phyloP scores from a whole-genome alignment of 2,797 vertebrate genomes.

The Kryptopterus vitreolus region DNA sequence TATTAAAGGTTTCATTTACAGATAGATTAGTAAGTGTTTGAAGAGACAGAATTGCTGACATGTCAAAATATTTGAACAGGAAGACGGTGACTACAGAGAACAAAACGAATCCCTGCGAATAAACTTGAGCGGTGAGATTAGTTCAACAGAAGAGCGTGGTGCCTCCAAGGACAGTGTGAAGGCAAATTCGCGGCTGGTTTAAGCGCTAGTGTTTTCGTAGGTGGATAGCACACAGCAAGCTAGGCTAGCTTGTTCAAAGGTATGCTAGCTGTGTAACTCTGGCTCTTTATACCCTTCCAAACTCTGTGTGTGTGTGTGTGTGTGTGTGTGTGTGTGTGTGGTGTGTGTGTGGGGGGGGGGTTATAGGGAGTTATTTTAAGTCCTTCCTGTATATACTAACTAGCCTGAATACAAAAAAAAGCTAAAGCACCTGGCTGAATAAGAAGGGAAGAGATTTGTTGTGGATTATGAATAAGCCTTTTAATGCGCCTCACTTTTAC shows the following conservation, averaged over 20 bases:
- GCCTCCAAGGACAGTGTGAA: too few species aligned
- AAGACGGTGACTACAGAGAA: too few species aligned
- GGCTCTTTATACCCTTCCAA: not conserved
- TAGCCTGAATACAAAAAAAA: not conserved
- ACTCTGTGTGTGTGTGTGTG: not conserved
- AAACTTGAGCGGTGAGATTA: not conserved
- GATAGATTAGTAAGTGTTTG: too few species aligned
- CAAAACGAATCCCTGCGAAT: too few species aligned
- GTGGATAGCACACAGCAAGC: not conserved
- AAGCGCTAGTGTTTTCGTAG: not conserved
- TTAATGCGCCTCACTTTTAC: not conserved
- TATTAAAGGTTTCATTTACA: too few species aligned
- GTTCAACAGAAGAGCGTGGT: not conserved
- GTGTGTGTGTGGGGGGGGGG: not conserved
- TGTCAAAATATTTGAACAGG: too few species aligned
- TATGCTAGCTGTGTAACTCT: conserved; percentile 1
- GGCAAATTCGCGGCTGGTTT: too few species aligned
- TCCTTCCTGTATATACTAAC: conserved; percentile 5
- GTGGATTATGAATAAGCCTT: not conserved
- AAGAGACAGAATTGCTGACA: too few species aligned
- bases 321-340: not conserved
- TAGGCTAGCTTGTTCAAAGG: not conserved
- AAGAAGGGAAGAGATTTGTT: not conserved
- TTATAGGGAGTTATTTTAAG: conserved; percentile 9
- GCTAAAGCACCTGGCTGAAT: not conserved